Conservation (phyloP, 2,888 invertebrate genomes). For the Vandiemenella viatica region DNA sequence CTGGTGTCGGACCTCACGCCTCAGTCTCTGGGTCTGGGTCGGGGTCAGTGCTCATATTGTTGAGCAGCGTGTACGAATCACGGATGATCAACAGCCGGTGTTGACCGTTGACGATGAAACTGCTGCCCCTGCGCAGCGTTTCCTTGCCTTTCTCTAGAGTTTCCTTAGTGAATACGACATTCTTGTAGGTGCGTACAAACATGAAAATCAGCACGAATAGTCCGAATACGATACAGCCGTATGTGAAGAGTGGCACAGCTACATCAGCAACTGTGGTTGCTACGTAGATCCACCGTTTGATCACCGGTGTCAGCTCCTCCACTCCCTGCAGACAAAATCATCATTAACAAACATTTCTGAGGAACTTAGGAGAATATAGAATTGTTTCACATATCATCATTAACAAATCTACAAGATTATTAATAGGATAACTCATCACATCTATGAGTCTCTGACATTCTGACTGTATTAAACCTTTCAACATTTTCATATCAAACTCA, state of each 20-base stretch:
- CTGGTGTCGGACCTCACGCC: background rate
- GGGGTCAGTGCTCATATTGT: constrained; percentile 19
- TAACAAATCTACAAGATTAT: too few relatives aligned
- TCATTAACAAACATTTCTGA: too few relatives aligned
- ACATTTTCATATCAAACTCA: too few relatives aligned
- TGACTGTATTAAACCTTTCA: too few relatives aligned
- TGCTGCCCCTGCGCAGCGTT: constrained; percentile 17
- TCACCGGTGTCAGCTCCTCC: constrained; percentile 61
- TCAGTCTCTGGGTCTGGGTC: constrained; percentile 15
- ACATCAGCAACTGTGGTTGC: constrained; percentile 63
- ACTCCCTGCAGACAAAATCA: constrained; percentile 40
- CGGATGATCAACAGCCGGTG: constrained; percentile 40
- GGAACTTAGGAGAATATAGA: too few relatives aligned
- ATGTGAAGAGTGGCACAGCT: constrained; percentile 52
- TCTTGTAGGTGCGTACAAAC: constrained; percentile 60
- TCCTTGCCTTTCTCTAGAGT: constrained; percentile 61
- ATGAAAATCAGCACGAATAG: constrained; percentile 45
- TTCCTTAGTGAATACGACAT: constrained; percentile 49
- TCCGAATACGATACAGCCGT: constrained; percentile 56
- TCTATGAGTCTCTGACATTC: too few relatives aligned
- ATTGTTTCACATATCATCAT: too few relatives aligned
- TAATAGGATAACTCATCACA: too few relatives aligned
- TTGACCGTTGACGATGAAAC: constrained; percentile 30
- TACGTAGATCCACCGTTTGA: constrained; percentile 64
- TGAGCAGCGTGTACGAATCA: constrained; percentile 39